These are phyloP conservation scores for Mactromeris polynyma DNA, from an alignment of 2,888 invertebrate species.

Conservation along the genomic window DNA sequence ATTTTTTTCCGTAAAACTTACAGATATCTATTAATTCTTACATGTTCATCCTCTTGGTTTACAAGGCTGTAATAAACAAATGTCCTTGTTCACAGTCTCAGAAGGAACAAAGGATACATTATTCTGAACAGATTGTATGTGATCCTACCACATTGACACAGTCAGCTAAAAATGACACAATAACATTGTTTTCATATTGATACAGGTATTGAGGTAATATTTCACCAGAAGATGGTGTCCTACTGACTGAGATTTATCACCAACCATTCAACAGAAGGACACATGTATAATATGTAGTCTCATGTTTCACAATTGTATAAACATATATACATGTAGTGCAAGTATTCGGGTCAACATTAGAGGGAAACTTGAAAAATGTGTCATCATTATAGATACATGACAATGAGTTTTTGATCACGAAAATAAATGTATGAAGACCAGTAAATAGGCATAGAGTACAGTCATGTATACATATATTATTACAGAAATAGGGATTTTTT, in stretches of 20 bases:
- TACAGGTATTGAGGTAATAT: constrained; percentile 21
- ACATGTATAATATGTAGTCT: background rate
- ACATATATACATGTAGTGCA: background rate
- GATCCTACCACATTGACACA: background rate
- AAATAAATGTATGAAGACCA: too few relatives aligned
- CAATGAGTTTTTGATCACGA: too few relatives aligned
- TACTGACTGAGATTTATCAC: constrained; percentile 9
- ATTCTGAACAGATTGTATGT: background rate
- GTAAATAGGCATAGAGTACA: too few relatives aligned
- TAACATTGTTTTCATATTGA: constrained; percentile 10
- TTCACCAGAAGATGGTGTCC: constrained; percentile 4
- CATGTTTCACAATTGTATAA: background rate
- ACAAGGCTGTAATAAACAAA: background rate
- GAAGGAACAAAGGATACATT: background rate
- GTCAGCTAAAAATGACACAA: background rate
- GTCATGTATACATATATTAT: too few relatives aligned
- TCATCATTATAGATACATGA: background rate
- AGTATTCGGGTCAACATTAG: background rate
- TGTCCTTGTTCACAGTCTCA: background rate
- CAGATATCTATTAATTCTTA: too few relatives aligned
- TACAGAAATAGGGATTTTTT: too few relatives aligned
- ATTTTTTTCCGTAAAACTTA: too few relatives aligned
- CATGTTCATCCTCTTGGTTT: too few relatives aligned
- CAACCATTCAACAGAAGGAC: background rate
- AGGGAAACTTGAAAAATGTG: background rate